Conservation (phyloP, 2,888 invertebrate genomes). For the Spisula solida region DNA sequence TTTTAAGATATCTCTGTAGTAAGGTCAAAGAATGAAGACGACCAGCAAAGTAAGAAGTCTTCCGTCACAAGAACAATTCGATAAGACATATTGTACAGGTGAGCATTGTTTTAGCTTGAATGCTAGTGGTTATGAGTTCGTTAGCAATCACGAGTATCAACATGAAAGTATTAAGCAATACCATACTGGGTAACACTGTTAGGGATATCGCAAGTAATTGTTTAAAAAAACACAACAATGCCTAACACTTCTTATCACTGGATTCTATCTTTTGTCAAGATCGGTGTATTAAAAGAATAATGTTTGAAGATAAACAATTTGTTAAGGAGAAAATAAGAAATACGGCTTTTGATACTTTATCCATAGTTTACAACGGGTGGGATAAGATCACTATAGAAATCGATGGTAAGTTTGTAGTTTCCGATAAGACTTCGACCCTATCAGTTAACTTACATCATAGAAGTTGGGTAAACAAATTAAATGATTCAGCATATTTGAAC, state of each 20-base stretch:
- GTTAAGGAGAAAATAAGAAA: background rate
- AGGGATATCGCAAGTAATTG: background rate
- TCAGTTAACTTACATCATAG: constrained; percentile 22
- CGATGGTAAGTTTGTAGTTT: background rate
- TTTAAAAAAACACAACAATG: background rate
- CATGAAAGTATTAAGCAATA: no score
- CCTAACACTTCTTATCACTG: background rate
- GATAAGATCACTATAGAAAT: background rate
- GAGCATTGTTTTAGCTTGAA: no score
- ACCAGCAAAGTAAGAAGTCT: no score
- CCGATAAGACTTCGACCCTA: constrained; percentile 3
- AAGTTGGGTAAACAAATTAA: constrained; percentile 24
- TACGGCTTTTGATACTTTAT: background rate
- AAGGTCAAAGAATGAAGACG: no score
- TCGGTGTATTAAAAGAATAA: background rate
- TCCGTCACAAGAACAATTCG: no score
- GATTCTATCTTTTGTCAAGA: background rate
- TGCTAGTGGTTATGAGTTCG: no score
- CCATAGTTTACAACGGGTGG: background rate
- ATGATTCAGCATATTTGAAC: constrained; percentile 31
- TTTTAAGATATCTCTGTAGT: no score
- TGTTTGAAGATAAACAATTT: background rate
- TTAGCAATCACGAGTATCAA: no score
- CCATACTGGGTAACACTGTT: no score
- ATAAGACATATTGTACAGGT: no score